A percentile compares a stretch with the other conserved stretches of the same genome.
Evolutionary conservation across 2,113 vertebrate genomes (phyloP).

Genomic region (Melospiza georgiana): DNA sequence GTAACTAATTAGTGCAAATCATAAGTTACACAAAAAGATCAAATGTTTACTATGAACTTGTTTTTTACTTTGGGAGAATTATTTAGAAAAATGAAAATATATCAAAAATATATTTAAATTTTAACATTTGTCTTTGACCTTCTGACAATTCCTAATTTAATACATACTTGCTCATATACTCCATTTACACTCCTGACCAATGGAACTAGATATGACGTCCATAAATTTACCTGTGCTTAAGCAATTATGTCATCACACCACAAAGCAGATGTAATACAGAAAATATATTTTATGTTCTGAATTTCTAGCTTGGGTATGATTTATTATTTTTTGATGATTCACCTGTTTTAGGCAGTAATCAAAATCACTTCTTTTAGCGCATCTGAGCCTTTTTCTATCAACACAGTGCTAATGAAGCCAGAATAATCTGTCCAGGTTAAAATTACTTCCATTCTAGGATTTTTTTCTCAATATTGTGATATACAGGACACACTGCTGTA

Average conservation of each 20-base stretch:
- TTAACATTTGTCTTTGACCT: not conserved
- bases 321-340: not conserved
- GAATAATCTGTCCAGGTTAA: not conserved
- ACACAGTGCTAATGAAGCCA: not conserved
- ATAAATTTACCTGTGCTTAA: not conserved
- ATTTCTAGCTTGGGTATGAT: not conserved
- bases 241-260: not conserved
- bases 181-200: not conserved
- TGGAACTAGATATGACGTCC: fast-evolving
- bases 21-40: not conserved
- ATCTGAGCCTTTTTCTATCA: not conserved
- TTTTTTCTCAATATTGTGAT: not conserved
- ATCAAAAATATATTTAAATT: not conserved
- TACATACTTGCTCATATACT: not conserved
- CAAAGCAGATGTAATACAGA: not conserved
- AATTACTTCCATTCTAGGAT: not conserved
- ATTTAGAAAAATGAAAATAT: not conserved
- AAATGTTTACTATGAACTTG: not conserved
- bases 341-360: not conserved
- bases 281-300: not conserved
- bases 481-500: not conserved
- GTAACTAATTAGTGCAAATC: not conserved
- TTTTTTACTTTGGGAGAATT: not conserved
- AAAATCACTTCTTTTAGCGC: not conserved
- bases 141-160: not conserved